Conservation (phyloP, 1,140 invertebrate species). For the Neelides sp. region DNA sequence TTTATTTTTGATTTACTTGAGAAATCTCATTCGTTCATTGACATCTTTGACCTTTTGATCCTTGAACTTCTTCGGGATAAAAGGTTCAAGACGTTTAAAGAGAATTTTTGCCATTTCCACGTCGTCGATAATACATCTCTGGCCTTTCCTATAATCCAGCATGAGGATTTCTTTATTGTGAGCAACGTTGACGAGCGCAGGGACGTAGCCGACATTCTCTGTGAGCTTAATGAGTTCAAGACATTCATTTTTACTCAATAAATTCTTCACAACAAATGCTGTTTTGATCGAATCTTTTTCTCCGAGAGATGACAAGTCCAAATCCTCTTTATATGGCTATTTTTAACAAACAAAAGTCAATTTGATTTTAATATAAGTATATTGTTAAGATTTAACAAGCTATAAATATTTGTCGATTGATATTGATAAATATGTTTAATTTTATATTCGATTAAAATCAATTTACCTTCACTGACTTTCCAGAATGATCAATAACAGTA, state of each 20-base stretch:
- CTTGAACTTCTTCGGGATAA: conserved; percentile 11
- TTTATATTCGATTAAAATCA: too few relatives aligned
- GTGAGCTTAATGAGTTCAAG: conserved; percentile 7
- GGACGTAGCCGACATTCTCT: conserved; percentile 8
- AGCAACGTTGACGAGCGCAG: background rate
- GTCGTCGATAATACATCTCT: conserved; percentile 15
- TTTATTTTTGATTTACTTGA: too few relatives aligned
- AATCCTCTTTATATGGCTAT: background rate
- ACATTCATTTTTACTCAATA: conserved; percentile 15
- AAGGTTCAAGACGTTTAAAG: conserved; percentile 3
- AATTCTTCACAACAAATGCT: conserved; percentile 18
- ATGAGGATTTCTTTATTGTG: background rate
- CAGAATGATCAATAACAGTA: too few relatives aligned
- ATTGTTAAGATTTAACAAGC: too few relatives aligned
- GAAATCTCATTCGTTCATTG: conserved; percentile 20
- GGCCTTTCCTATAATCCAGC: background rate
- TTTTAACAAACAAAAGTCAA: too few relatives aligned
- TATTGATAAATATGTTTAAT: too few relatives aligned
- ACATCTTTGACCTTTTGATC: background rate
- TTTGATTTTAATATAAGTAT: too few relatives aligned
- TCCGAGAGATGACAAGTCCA: background rate
- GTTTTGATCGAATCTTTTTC: background rate
- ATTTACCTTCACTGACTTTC: too few relatives aligned
- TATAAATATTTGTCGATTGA: too few relatives aligned
- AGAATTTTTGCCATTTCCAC: conserved; percentile 15